phyloP scores from a whole-genome alignment of 2,888 invertebrate species.

The Caradrina clavipalpis region DNA sequence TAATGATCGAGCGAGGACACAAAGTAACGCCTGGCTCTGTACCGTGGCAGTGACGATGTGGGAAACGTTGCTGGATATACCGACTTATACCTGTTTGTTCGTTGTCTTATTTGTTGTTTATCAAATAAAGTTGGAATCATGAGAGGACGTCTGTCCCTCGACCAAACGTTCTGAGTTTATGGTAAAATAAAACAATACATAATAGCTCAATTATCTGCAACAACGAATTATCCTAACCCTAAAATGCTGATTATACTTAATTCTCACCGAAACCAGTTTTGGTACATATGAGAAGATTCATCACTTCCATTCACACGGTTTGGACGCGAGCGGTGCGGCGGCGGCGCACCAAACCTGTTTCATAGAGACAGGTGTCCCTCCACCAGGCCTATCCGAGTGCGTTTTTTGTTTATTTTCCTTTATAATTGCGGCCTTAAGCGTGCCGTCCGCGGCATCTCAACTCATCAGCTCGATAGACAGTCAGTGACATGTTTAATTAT shows the following conservation, averaged over 20 bases:
- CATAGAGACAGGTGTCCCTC: conserved; percentile 83
- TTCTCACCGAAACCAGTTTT: conserved; percentile 80
- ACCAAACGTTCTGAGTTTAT: neutral
- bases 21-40: conserved; percentile 51
- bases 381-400: conserved; percentile 66
- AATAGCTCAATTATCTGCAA: conserved; percentile 53
- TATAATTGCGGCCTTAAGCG: conserved; percentile 73
- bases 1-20: conserved; percentile 67
- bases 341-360: conserved; percentile 80
- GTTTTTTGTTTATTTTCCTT: conserved; percentile 72
- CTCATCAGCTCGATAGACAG: conserved; percentile 32
- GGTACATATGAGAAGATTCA: conserved; percentile 81
- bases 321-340: conserved; percentile 59
- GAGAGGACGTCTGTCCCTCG: neutral
- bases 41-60: conserved; percentile 41
- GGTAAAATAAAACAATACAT: conserved; percentile 18
- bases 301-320: conserved; percentile 85
- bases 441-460: conserved; percentile 62
- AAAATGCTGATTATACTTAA: conserved; percentile 69
- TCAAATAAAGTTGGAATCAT: conserved; percentile 1
- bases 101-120: conserved; percentile 14
- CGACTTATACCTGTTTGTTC: conserved; percentile 2
- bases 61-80: conserved; percentile 37
- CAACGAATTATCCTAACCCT: conserved; percentile 60
- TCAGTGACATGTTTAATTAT: conserved; percentile 64